These are phyloP conservation scores for Catagonus wagneri DNA, from an alignment of 2,113 vertebrate genomes.

Conservation along the genomic window DNA sequence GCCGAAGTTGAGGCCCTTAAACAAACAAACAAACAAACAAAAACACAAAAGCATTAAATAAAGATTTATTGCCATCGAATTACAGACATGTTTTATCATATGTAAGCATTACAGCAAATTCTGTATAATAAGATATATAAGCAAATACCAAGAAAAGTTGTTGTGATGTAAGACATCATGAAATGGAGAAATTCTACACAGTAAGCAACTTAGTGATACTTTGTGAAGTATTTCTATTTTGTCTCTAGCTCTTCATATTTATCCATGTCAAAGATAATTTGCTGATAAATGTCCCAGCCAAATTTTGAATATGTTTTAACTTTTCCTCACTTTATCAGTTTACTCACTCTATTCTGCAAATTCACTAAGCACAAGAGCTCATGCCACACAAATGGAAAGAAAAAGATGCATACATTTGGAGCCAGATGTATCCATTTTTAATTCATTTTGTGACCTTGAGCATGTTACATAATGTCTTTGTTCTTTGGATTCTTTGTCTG, in stretches of 20 bases:
- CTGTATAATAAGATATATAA: background rate
- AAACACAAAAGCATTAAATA: background rate
- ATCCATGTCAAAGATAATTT: background rate
- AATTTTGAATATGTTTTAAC: background rate
- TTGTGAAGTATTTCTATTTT: background rate
- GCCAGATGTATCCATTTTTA: background rate
- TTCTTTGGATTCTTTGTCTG: background rate
- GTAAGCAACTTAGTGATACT: background rate
- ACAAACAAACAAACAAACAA: no score
- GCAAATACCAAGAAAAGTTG: background rate
- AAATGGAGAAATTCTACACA: background rate
- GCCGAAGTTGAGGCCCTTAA: no score
- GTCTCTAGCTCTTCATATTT: background rate
- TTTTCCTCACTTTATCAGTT: background rate
- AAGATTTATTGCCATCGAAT: constrained; percentile 59
- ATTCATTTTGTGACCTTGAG: background rate
- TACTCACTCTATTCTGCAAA: background rate
- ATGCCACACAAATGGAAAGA: no score
- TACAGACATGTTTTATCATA: background rate
- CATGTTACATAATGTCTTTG: background rate
- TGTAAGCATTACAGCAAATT: background rate
- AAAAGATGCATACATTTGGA: background rate
- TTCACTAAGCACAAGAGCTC: background rate
- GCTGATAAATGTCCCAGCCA: background rate
- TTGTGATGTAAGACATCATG: background rate